Evolutionary conservation across 2,797 vertebrate species (phyloP).

Genomic region (Setipinna tenuifilis): DNA sequence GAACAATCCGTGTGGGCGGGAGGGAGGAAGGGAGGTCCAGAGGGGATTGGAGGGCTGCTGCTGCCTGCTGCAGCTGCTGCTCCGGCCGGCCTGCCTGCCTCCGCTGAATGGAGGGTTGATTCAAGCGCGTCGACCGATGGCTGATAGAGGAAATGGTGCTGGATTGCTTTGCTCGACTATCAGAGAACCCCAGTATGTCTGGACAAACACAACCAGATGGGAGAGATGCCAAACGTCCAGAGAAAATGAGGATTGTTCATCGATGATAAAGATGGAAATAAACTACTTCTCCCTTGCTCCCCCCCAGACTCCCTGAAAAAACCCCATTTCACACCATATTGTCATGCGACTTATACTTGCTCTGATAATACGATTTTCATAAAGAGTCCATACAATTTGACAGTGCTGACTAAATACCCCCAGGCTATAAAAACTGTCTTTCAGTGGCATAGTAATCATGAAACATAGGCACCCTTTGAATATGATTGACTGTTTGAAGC

Average conservation of each 20-base stretch:
- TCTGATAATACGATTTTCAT: background rate
- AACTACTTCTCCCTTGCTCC: background rate
- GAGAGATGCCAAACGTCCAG: background rate
- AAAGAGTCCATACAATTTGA: background rate
- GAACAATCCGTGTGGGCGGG: background rate
- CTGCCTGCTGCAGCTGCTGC: no score
- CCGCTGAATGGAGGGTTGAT: background rate
- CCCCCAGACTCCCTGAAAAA: no score
- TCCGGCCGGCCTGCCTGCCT: no score
- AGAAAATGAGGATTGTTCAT: constrained; percentile 36
- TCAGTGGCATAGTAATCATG: background rate
- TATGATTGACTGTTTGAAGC: background rate
- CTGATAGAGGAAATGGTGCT: background rate
- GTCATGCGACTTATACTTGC: background rate
- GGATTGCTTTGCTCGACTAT: constrained; percentile 21
- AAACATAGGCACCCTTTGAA: background rate
- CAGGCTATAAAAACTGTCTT: background rate
- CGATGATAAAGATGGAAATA: constrained; percentile 25
- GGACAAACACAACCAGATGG: constrained; percentile 39
- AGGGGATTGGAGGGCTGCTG: no score
- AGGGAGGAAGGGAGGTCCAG: background rate
- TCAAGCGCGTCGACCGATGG: background rate
- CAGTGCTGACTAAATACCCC: background rate
- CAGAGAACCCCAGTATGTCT: constrained; percentile 22
- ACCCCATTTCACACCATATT: background rate